Conservation (phyloP, 2,888 invertebrate species). For the Ophion slaviceki region DNA sequence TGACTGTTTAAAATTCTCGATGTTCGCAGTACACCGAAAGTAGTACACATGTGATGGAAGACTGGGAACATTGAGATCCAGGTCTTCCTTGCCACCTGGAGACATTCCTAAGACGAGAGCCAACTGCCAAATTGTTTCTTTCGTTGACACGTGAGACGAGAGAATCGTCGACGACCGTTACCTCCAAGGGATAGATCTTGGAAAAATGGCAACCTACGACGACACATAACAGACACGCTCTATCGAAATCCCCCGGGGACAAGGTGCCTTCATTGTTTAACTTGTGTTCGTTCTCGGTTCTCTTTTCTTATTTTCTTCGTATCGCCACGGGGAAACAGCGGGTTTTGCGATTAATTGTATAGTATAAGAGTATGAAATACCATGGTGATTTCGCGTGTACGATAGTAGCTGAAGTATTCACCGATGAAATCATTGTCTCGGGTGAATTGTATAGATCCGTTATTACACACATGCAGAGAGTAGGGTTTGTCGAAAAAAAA, state of each 20-base stretch:
- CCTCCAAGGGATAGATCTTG: not conserved
- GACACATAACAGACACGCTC: conserved; percentile 10
- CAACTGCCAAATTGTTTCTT: conserved; percentile 73
- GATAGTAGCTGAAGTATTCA: conserved; percentile 57
- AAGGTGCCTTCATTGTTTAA: conserved; percentile 58
- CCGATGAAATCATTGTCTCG: conserved; percentile 31
- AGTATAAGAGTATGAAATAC: conserved; percentile 27
- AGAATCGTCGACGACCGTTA: conserved; percentile 13
- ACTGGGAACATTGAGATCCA: conserved; percentile 67
- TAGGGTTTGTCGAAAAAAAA: no score
- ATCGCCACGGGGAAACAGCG: conserved; percentile 16
- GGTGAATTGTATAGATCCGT: conserved; percentile 62
- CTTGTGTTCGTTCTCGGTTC: conserved; percentile 12
- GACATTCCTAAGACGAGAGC: conserved; percentile 78
- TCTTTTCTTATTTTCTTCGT: conserved; percentile 12
- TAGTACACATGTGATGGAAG: conserved; percentile 82
- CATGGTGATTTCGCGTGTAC: conserved; percentile 44
- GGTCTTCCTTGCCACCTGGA: conserved; percentile 73
- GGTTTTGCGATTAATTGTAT: conserved; percentile 43
- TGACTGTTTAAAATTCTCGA: not conserved
- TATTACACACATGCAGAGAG: conserved; percentile 47
- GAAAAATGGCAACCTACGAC: not conserved
- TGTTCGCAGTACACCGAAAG: conserved; percentile 81
- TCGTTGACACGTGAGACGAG: conserved; percentile 16
- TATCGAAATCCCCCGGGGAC: conserved; percentile 36